Percentiles rank a stretch among this genome's conserved stretches.
phyloP scores from a whole-genome alignment of 2,113 vertebrate species.

The Hippocampus comes region DNA sequence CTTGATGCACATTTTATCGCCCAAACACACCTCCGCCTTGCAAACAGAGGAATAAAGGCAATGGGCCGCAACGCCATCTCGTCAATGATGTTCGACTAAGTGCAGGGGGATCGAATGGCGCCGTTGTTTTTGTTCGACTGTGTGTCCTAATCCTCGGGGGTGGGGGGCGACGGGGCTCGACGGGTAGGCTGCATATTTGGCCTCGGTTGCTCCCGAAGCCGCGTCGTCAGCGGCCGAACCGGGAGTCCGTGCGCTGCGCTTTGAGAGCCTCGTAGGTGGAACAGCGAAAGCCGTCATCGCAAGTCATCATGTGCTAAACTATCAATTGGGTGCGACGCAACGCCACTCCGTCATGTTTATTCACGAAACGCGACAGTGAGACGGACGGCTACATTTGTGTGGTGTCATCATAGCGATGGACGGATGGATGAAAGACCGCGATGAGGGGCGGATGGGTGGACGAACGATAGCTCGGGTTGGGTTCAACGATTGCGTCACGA shows the following conservation, averaged over 20 bases:
- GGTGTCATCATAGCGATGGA: too few species aligned
- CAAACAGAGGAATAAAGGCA: constrained; percentile 69
- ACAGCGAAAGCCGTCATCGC: constrained; percentile 7
- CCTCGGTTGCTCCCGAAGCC: too few species aligned
- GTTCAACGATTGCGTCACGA: too few species aligned
- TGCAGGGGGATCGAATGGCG: constrained; percentile 40
- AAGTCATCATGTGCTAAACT: constrained; percentile 14
- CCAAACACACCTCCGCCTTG: constrained; percentile 26
- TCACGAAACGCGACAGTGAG: too few species aligned
- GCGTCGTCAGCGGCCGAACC: too few species aligned
- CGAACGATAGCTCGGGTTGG: neutral
- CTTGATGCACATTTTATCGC: constrained; percentile 54
- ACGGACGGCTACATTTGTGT: too few species aligned
- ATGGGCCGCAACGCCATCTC: constrained; percentile 61
- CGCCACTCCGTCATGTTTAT: neutral
- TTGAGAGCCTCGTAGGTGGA: too few species aligned
- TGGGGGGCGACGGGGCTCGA: too few species aligned
- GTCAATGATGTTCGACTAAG: constrained; percentile 56
- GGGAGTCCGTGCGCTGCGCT: too few species aligned
- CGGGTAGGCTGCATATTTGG: too few species aligned
- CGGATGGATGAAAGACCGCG: too few species aligned
- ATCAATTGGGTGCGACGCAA: too few species aligned
- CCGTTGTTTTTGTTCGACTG: constrained; percentile 34
- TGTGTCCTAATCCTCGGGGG: constrained; percentile 7
- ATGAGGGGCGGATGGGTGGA: neutral